A percentile compares a stretch with the other conserved stretches of the same genome.
These are phyloP conservation scores for Danaus melanippus DNA, from an alignment of 1,140 invertebrate genomes.

Conservation along the genomic window DNA sequence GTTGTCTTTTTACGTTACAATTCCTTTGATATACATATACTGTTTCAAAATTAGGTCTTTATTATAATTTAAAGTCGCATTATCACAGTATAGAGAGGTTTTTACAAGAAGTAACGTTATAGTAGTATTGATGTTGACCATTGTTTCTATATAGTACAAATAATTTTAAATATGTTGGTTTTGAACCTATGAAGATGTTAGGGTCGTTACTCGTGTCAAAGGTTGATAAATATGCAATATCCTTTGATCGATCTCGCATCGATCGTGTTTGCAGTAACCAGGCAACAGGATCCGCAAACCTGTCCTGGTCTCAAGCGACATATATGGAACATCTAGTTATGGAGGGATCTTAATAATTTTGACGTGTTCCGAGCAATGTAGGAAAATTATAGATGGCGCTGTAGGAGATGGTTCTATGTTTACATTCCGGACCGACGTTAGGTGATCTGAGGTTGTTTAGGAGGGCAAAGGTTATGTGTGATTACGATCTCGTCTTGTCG, in stretches of 20 bases:
- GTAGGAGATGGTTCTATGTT: conserved; percentile 59
- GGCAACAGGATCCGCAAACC: conserved; percentile 19
- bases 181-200: conserved; percentile 65
- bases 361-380: conserved; percentile 50
- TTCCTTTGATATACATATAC: conserved; percentile 8
- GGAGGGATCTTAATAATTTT: conserved; percentile 32
- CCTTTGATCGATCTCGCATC: conserved; percentile 53
- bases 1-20: too few species aligned
- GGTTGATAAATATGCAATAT: conserved; percentile 71
- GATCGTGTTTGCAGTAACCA: conserved; percentile 51
- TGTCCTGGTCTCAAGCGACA: neutral
- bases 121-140: too few species aligned
- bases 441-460: conserved; percentile 55
- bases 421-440: conserved; percentile 62
- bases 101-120: too few species aligned
- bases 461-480: conserved; percentile 55
- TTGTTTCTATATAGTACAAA: too few species aligned
- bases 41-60: neutral
- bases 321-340: conserved; percentile 8
- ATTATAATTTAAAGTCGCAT: too few species aligned
- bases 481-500: conserved; percentile 59
- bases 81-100: too few species aligned
- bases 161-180: conserved; percentile 49
- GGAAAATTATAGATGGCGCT: conserved; percentile 70
- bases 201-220: conserved; percentile 66